Evolutionary conservation across 2,797 vertebrate species (phyloP), one percentile per base, ranked within the genome.

Genomic region (Phoeniculus purpureus): DNA sequence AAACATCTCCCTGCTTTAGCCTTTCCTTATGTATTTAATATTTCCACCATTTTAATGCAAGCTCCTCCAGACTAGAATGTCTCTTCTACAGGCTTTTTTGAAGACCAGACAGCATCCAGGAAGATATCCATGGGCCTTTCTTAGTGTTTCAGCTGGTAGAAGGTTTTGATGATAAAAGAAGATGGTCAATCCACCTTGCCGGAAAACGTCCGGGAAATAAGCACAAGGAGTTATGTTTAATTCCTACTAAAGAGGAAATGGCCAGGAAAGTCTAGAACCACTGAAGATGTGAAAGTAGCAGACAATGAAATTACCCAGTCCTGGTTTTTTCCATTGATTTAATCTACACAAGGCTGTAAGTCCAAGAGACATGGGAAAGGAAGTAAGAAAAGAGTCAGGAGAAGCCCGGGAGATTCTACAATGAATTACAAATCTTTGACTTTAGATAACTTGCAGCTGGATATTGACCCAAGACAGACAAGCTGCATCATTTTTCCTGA

Each of bases 121-220:
- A 48, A 68, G 9, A 19, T 5, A 10, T 43, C 3, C 37, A 37
- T 10, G 14, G 40, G 6, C 52, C 10, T 51, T 51, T 68, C 8
- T 5, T 2, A 26, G 4, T 2, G 16, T 14, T 5, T 12, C 3
- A 6, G 14, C 3, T 37, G 11, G 6, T 29, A 52, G 18, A 51
- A 74, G 2, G 9, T 26, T 32, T 1, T 23, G 50, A 74, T 70
- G 27, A 21, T 18, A 67, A 62, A 87, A n/a, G 6, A 61, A 77
- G 14, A 29, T 8, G 26, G 5, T 3, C 34, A 62, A 70, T n/a
- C 6, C 7, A 47, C 47, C 6, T 90, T 31, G 5, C 2, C 58
- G 45, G 7, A 6, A 45, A 20, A n/a, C n/a, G n/a, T 12, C 22
- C n/a, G 11, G 6, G 15, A 51, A 43, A 20, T 11, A 77, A 76